These are phyloP conservation scores for Callocephalon fimbriatum DNA, from an alignment of 2,113 vertebrate species.

Conservation along the genomic window DNA sequence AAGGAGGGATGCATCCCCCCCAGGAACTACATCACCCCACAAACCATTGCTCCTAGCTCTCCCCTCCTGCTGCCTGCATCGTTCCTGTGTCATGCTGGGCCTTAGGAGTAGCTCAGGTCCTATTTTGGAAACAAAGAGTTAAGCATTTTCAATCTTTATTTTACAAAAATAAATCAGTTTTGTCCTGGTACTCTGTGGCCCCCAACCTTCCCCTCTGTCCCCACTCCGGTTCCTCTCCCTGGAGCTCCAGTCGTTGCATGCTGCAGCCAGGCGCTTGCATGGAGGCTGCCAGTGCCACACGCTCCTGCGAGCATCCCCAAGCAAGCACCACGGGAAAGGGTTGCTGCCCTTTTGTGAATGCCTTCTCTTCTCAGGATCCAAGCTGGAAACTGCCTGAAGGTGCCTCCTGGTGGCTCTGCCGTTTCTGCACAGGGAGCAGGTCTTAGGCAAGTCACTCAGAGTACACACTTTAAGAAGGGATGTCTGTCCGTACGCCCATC, in stretches of 20 bases:
- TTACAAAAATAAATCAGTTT: conserved; percentile 61
- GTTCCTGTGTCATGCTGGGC: neutral
- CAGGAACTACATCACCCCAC: neutral
- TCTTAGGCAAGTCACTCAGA: conserved; percentile 27
- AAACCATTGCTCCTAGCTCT: neutral
- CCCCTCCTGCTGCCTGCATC: neutral
- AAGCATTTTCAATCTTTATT: conserved; percentile 66
- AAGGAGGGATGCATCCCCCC: neutral
- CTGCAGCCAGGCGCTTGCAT: neutral
- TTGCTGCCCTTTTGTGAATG: neutral
- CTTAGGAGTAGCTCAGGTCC: neutral
- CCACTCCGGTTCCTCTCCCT: neutral
- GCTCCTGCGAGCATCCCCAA: neutral
- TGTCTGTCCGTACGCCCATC: neutral
- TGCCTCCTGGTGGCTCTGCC: neutral
- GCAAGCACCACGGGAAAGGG: neutral
- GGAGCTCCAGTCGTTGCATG: accelerated
- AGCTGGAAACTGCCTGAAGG: neutral
- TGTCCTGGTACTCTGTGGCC: neutral
- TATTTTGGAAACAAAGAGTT: neutral
- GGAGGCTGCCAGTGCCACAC: accelerated
- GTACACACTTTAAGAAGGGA: neutral
- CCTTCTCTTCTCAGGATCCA: neutral
- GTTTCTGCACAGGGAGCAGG: neutral
- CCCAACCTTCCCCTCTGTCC: neutral